These are phyloP conservation scores for Triplophysa yarkandensis DNA, from an alignment of 2,797 vertebrate species.

Conservation along the genomic window DNA sequence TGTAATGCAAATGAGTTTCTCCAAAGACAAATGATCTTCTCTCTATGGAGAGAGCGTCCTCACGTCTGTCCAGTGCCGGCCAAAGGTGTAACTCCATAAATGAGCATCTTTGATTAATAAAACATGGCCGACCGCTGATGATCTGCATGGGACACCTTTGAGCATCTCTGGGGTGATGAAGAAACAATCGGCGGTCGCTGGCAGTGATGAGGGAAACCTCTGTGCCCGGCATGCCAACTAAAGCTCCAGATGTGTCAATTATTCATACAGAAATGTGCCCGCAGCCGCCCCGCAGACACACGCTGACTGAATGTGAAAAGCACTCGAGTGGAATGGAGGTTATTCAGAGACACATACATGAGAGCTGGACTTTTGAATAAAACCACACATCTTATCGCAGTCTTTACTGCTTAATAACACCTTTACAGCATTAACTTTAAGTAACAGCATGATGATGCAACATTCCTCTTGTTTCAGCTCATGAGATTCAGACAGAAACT, in stretches of 20 bases:
- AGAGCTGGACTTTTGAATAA: not conserved
- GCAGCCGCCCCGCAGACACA: slow-evolving; percentile 28
- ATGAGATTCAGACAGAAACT: not conserved
- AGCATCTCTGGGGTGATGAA: slow-evolving; percentile 59
- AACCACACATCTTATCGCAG: not conserved
- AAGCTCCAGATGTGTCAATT: slow-evolving; percentile 59
- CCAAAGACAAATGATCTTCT: slow-evolving; percentile 66
- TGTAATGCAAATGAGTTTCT: slow-evolving; percentile 72
- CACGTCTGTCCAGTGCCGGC: slow-evolving; percentile 36
- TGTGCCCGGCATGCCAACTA: slow-evolving; percentile 49
- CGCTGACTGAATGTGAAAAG: slow-evolving; percentile 33
- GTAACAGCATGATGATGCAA: not conserved
- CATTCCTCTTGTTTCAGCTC: not conserved
- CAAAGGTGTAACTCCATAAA: slow-evolving; percentile 51
- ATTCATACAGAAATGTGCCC: slow-evolving; percentile 58
- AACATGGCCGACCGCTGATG: slow-evolving; percentile 60
- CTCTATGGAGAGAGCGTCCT: slow-evolving; percentile 21
- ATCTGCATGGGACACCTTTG: slow-evolving; percentile 64
- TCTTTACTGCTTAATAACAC: not conserved
- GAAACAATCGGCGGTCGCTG: slow-evolving; percentile 48
- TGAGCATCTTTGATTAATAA: slow-evolving; percentile 68
- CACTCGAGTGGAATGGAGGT: slow-evolving; percentile 1
- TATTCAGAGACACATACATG: slow-evolving; percentile 10
- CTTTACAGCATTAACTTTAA: not conserved
- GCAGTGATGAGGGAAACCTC: slow-evolving; percentile 46